Percentiles rank a stretch among this genome's conserved stretches.
Conservation (phyloP, 2,888 invertebrate genomes). For the Lamellibrachia columna region DNA sequence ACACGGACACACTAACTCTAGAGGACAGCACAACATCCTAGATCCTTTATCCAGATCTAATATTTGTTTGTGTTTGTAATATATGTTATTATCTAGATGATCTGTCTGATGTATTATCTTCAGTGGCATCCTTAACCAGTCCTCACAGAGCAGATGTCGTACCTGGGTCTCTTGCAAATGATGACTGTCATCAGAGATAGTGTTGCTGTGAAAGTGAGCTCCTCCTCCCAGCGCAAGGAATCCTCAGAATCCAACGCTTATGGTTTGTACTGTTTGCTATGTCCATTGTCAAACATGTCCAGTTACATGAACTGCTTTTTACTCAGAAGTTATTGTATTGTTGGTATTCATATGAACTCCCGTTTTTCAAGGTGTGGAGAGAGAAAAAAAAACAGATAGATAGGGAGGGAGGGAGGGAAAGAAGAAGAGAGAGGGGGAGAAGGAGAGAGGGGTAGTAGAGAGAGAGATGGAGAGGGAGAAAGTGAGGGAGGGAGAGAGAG, state of each 20-base stretch:
- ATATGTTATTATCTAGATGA: not conserved
- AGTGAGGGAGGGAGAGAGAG: not conserved
- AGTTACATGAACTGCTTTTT: not conserved
- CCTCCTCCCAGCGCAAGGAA: not conserved
- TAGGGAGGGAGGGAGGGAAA: too few relatives aligned
- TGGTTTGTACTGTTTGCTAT: not conserved
- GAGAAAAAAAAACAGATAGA: too few relatives aligned
- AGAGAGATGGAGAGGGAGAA: not conserved
- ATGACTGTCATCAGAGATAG: slow-evolving; percentile 29
- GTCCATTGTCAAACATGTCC: not conserved
- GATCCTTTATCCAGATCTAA: not conserved
- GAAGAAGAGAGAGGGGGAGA: not conserved
- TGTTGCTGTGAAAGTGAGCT: slow-evolving; percentile 19
- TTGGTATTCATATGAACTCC: too few relatives aligned
- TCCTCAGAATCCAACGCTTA: not conserved
- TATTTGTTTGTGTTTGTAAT: too few relatives aligned
- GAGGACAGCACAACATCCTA: too few relatives aligned
- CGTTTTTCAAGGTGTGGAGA: too few relatives aligned
- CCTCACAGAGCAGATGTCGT: not conserved
- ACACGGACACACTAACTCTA: too few relatives aligned
- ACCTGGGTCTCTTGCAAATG: slow-evolving; percentile 33
- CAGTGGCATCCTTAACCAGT: not conserved
- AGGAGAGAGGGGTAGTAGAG: not conserved
- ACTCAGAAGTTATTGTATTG: too few relatives aligned
- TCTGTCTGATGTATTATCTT: not conserved